phyloP scores from a whole-genome alignment of 2,113 vertebrate species.

The Xenotilapia flavipinnis region DNA sequence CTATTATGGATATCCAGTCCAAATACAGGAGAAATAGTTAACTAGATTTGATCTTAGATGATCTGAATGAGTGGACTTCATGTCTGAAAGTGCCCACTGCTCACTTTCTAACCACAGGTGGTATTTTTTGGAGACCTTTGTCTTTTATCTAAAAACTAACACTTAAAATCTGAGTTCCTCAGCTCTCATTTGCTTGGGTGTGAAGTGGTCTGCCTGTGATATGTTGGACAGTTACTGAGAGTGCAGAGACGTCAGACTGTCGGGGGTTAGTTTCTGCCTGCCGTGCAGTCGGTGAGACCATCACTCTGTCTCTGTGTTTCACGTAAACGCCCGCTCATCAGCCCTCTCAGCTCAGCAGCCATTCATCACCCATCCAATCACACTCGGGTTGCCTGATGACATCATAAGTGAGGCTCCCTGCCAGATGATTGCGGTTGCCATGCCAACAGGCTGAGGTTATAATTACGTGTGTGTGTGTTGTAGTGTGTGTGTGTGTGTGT shows the following conservation, averaged over 20 bases:
- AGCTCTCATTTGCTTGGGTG: neutral
- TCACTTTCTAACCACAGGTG: neutral
- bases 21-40: neutral
- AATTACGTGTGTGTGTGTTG: neutral
- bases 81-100: neutral
- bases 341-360: neutral
- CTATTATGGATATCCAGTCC: neutral
- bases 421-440: slow-evolving; percentile 30
- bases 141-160: neutral
- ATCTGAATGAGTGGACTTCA: neutral
- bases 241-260: neutral
- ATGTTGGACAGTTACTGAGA: neutral
- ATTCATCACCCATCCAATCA: slow-evolving; percentile 18
- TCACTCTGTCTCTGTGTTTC: neutral
- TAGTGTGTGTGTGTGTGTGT: too few relatives aligned
- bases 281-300: neutral
- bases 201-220: neutral
- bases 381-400: neutral
- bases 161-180: neutral
- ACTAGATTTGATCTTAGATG: neutral
- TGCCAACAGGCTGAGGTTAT: slow-evolving; percentile 30
- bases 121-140: neutral
- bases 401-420: slow-evolving; percentile 1
- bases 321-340: neutral
- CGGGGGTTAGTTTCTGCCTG: neutral